A percentile compares a stretch with the other conserved stretches of the same genome.
Conservation (phyloP, 35 echinoderm and acorn worm genomes). For the Ophiothrix spiculata region DNA sequence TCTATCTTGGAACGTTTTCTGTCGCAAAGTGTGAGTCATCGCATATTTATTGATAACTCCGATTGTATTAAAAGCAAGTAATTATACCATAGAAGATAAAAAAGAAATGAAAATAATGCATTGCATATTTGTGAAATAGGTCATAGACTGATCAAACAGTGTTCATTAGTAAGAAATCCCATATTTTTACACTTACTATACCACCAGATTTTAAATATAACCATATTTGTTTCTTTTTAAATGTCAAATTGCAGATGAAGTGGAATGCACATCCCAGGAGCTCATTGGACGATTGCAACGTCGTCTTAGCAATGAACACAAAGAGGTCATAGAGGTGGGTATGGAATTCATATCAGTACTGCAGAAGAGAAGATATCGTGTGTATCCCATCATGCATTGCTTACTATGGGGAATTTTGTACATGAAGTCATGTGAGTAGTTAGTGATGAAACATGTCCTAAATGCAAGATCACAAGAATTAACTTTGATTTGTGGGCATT, state of each 20-base stretch:
- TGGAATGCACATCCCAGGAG: slow-evolving; percentile 41
- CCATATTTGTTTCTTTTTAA: too few species aligned
- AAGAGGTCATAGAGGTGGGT: slow-evolving; percentile 73
- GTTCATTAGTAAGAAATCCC: too few species aligned
- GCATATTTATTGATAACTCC: too few species aligned
- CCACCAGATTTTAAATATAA: too few species aligned
- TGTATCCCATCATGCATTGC: neutral
- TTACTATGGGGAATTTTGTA: too few species aligned
- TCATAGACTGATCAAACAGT: neutral
- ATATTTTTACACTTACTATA: too few species aligned
- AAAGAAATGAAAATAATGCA: neutral
- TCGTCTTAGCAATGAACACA: slow-evolving; percentile 78
- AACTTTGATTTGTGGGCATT: too few species aligned
- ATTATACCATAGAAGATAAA: neutral
- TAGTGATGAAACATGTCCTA: too few species aligned
- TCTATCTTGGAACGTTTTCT: too few species aligned
- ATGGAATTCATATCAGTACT: neutral
- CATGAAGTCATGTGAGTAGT: too few species aligned
- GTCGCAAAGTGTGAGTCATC: too few species aligned
- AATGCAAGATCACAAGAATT: too few species aligned
- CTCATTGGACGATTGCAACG: slow-evolving; percentile 55
- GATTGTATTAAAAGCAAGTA: neutral
- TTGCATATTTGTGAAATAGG: neutral
- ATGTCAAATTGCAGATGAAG: slow-evolving; percentile 69
- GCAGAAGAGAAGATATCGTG: neutral